These are phyloP conservation scores for Sprattus sprattus DNA, from an alignment of 2,113 vertebrate species.

Conservation along the genomic window DNA sequence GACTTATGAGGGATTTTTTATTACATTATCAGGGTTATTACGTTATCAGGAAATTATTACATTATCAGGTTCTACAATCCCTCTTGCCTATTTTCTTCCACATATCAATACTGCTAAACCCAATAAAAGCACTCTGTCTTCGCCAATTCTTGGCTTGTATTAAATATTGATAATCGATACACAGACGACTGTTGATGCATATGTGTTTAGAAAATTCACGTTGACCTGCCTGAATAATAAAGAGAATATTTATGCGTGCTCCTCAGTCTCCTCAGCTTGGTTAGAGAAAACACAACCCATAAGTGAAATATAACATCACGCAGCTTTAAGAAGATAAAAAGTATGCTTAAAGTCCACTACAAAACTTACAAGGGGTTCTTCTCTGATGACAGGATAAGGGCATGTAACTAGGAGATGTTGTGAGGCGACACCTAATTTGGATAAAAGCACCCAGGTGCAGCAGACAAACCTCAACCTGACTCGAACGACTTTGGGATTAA, in stretches of 20 bases:
- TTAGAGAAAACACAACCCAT: not conserved
- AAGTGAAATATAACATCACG: not conserved
- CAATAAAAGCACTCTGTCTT: conserved; percentile 60
- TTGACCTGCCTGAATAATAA: not conserved
- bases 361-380: not conserved
- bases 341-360: not conserved
- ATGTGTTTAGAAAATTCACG: conserved; percentile 6
- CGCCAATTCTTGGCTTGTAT: conserved; percentile 42
- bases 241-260: not conserved
- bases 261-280: not conserved
- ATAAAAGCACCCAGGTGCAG: not conserved
- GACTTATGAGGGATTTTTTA: too few relatives aligned
- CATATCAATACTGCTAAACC: conserved; percentile 46
- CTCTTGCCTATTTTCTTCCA: conserved; percentile 53
- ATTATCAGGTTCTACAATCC: too few relatives aligned
- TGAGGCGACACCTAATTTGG: not conserved
- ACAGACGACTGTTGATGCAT: not conserved
- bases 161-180: conserved; percentile 32
- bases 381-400: not conserved
- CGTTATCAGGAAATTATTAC: too few relatives aligned
- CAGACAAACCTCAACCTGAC: not conserved
- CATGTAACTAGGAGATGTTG: not conserved
- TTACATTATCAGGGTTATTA: too few relatives aligned
- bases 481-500: not conserved
- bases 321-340: not conserved